Percentiles rank a stretch among this genome's conserved stretches.
Conservation (phyloP, 2,888 invertebrate genomes). For the Psococerastis gibbosa region DNA sequence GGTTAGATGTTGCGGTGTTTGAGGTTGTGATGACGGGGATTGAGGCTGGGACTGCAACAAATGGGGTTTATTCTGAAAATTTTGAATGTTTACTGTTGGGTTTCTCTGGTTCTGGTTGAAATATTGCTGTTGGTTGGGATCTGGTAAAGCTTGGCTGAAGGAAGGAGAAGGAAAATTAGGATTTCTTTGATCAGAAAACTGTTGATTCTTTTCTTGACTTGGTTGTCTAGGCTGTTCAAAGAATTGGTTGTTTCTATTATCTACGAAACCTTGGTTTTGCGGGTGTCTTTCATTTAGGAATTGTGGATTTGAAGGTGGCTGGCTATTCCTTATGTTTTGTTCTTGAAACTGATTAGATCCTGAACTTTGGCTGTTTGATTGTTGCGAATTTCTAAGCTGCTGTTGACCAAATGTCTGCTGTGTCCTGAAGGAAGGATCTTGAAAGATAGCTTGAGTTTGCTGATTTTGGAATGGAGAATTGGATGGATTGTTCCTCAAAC, state of each 20-base stretch:
- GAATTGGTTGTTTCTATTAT: not conserved
- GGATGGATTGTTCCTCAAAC: not conserved
- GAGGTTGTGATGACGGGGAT: not conserved
- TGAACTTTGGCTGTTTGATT: not conserved
- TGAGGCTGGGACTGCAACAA: not conserved
- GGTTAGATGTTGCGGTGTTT: conserved; percentile 9
- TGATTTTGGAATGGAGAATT: not conserved
- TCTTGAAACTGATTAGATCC: not conserved
- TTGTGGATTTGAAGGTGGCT: not conserved
- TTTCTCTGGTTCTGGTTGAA: not conserved
- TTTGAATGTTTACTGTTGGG: not conserved
- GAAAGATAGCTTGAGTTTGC: not conserved
- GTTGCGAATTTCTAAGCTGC: conserved; percentile 9
- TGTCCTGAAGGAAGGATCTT: not conserved
- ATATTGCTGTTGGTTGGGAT: not conserved
- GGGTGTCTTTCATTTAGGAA: too few species aligned
- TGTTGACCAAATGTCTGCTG: conserved; percentile 10
- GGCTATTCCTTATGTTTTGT: not conserved
- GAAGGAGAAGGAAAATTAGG: not conserved
- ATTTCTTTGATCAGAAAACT: not conserved
- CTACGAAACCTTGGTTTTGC: not conserved
- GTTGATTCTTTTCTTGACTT: not conserved
- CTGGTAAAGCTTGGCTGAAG: not conserved
- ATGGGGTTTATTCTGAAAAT: conserved; percentile 8
- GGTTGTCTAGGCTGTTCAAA: not conserved